Evolutionary conservation across 2,888 invertebrate genomes (phyloP), one percentile per base, ranked within the genome.

Genomic region (Myopa tessellatipennis): DNA sequence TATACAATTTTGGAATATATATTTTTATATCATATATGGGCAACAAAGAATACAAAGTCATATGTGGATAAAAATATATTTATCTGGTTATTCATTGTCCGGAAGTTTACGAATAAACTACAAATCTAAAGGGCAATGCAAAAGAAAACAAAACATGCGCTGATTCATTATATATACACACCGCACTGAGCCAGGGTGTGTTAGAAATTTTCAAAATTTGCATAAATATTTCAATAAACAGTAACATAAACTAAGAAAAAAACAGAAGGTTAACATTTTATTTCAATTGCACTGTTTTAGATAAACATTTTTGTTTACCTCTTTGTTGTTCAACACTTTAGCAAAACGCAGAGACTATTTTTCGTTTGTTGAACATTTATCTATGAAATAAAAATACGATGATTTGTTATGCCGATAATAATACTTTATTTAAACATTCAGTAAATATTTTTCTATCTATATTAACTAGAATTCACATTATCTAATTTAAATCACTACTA

Each of bases 71-170:
- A 65, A 38, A 38, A 65, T 65, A 14, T 65, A 38, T 4, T 36
- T 34, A 65, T 38, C 4, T 16, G 36, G 8, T 65, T 26, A 65
- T 65, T 63, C 5, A 14, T 38, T 36, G 34, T 65, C 65, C 65
- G 38, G 65, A 65, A 65, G 65, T 16, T 65, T 34, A 16, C 38
- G 26, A 10, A 36, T 36, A 38, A 36, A 34, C 65, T 65, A 65
- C 65, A 16, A 65, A 65, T 65, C 65, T 38, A 38, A 65, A 16
- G 65, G 3, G 7, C 65, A 65, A 14, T 5, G 65, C 38, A 55
- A 55, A 52, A 52, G 52, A 55, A 45, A 73, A 73, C 60, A 73
- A 73, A 73, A 73, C 73, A 73, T 73, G 73, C 73, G 73, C 73
- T 63, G 61, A 70, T 55, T 58, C 36, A 36, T 70, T 58, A 55